phyloP scores from a whole-genome alignment of 2,888 invertebrate species.

The Amiota mariae region DNA sequence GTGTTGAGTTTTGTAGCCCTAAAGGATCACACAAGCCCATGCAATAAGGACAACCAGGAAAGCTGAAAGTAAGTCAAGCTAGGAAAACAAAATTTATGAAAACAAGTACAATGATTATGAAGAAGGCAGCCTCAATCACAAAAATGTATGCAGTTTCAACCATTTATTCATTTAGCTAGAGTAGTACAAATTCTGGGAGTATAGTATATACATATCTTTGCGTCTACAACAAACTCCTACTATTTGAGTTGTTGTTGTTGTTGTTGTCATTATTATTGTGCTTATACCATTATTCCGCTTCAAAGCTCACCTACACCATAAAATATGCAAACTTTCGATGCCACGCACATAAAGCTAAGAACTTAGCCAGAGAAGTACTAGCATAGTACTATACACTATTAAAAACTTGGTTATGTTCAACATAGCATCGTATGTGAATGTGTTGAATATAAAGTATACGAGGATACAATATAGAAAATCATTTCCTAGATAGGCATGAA shows the following conservation, averaged over 20 bases:
- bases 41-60: not conserved
- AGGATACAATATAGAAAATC: no score
- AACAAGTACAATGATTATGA: not conserved
- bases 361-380: no score
- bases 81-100: not conserved
- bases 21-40: not conserved
- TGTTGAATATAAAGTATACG: not conserved
- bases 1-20: conserved; percentile 21
- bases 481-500: no score
- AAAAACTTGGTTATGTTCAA: not conserved
- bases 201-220: not conserved
- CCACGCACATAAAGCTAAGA: not conserved
- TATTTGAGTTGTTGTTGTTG: conserved; percentile 37
- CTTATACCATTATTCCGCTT: conserved; percentile 66
- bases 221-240: conserved; percentile 8
- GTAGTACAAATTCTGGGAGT: no score
- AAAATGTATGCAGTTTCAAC: not conserved
- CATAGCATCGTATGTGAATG: not conserved
- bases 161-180: no score
- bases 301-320: conserved; percentile 41
- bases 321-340: conserved; percentile 56
- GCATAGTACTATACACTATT: no score
- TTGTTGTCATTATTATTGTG: conserved; percentile 42
- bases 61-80: conserved; percentile 11
- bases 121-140: not conserved